Evolutionary conservation across 1,140 invertebrate genomes (phyloP).

Genomic region (Apocrypta bakeri): DNA sequence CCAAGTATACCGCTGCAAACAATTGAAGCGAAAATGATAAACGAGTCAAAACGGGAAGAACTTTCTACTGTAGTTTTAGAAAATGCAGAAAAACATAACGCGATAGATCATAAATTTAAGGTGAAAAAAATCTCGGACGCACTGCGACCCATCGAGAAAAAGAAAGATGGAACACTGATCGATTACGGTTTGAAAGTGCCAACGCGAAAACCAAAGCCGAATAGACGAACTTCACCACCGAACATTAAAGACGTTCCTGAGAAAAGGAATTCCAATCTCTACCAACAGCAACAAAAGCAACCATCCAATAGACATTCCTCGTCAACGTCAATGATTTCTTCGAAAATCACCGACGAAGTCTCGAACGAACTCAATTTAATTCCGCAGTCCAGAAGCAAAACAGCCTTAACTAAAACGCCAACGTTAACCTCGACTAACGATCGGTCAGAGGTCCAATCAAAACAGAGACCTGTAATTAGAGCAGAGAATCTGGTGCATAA

Average conservation of each 20-base stretch:
- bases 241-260: neutral
- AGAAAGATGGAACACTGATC: constrained; percentile 56
- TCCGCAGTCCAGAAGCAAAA: neutral
- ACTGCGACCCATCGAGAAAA: constrained; percentile 59
- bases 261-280: constrained; percentile 1
- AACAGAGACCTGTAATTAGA: neutral
- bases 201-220: constrained; percentile 49
- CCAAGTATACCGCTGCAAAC: too few relatives aligned
- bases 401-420: neutral
- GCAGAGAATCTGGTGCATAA: constrained; percentile 1
- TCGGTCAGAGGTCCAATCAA: neutral
- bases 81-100: neutral
- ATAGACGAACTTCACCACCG: constrained; percentile 17
- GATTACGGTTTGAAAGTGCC: constrained; percentile 57
- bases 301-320: neutral
- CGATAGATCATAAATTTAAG: neutral
- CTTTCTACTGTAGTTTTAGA: too few relatives aligned
- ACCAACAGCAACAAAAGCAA: neutral
- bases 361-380: neutral
- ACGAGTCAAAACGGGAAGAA: too few relatives aligned
- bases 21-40: too few relatives aligned
- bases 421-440: neutral
- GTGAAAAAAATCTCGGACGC: neutral
- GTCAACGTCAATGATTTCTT: too few relatives aligned
- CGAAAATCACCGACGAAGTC: neutral